These are phyloP conservation scores for Podarcis lilfordi DNA, from an alignment of 2,797 vertebrate species.

Conservation along the genomic window DNA sequence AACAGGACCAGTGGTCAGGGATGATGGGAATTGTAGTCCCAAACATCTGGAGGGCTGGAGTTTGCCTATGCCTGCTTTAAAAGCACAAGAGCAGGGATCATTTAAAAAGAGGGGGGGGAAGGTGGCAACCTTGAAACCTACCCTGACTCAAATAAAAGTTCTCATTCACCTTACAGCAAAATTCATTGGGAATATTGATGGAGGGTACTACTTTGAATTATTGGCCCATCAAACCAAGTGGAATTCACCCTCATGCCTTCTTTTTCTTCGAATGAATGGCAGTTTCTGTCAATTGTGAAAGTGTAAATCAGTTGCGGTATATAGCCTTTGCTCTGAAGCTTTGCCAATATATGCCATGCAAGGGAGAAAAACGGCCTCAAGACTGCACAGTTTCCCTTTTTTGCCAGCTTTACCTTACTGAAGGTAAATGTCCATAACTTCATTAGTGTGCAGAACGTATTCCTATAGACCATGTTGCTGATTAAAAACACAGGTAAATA, in stretches of 20 bases:
- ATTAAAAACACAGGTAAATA: too few relatives aligned
- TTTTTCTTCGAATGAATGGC: conserved; percentile 7
- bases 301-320: conserved; percentile 25
- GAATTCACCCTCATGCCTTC: conserved; percentile 2
- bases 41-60: too few relatives aligned
- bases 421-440: conserved; percentile 61
- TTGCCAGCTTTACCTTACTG: conserved; percentile 53
- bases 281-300: conserved; percentile 22
- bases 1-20: too few relatives aligned
- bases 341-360: conserved; percentile 1
- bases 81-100: neutral
- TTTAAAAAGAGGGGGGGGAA: neutral
- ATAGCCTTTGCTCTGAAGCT: neutral
- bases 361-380: neutral
- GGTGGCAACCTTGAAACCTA: neutral
- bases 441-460: conserved; percentile 24
- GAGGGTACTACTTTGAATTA: conserved; percentile 32
- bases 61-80: neutral
- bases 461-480: too few relatives aligned
- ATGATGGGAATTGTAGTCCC: too few relatives aligned
- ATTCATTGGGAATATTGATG: neutral
- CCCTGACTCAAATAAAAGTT: neutral
- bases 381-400: conserved; percentile 21
- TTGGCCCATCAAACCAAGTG: conserved; percentile 12
- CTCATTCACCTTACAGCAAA: conserved; percentile 10